A percentile compares a stretch with the other conserved stretches of the same genome.
phyloP scores from a whole-genome alignment of 2,113 vertebrate genomes.

The Ceyx melanurus region DNA sequence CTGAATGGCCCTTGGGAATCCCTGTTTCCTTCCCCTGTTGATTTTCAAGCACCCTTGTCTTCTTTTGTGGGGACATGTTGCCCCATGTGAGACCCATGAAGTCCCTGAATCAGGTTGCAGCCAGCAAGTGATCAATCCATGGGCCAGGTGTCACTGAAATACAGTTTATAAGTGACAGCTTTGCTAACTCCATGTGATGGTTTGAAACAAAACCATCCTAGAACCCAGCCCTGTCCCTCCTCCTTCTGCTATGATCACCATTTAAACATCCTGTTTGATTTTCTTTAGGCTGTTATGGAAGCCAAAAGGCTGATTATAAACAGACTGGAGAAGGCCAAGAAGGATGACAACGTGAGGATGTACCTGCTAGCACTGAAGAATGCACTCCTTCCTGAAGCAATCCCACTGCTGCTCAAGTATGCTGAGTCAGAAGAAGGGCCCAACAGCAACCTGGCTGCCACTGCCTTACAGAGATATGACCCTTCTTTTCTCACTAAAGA shows the following conservation, averaged over 20 bases:
- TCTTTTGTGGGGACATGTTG: not conserved
- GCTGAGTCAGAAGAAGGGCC: conserved; percentile 86
- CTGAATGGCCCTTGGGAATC: not conserved
- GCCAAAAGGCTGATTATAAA: conserved; percentile 88
- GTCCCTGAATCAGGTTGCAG: not conserved
- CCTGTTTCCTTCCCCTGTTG: not conserved
- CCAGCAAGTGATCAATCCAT: not conserved
- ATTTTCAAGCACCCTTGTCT: not conserved
- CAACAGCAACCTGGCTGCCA: conserved; percentile 83
- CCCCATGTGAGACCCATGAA: not conserved
- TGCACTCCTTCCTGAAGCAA: conserved; percentile 86
- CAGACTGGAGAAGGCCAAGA: conserved; percentile 81
- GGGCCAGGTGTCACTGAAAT: not conserved
- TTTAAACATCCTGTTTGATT: not conserved
- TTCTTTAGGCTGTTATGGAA: conserved; percentile 82
- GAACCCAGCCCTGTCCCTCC: not conserved
- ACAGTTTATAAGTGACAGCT: not conserved
- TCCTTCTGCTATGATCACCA: not conserved
- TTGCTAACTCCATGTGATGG: not conserved
- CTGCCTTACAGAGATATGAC: conserved; percentile 88
- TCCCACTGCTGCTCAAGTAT: conserved; percentile 86
- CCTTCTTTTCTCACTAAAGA: conserved; percentile 82
- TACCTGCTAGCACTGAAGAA: conserved; percentile 94
- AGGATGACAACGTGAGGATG: conserved; percentile 84
- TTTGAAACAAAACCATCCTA: not conserved